Evolutionary conservation across 2,888 invertebrate species (phyloP), one percentile per base, ranked within the genome.

Genomic region (Pyrrhia umbra): DNA sequence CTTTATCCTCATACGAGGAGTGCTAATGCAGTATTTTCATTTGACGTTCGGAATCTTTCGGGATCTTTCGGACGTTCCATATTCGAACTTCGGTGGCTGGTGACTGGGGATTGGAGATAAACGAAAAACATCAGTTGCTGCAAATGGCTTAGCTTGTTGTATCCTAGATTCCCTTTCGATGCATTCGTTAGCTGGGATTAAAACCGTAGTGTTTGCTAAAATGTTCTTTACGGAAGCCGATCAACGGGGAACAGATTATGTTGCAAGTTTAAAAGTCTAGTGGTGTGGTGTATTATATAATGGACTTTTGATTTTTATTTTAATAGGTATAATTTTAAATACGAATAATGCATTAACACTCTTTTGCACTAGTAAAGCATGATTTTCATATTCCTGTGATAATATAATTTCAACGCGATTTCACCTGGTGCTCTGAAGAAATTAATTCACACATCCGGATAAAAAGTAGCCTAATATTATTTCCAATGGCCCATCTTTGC

Each of bases 111-210:
- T 59, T 46, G 50, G 63, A 67, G 68, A 77, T 77, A 76, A 80
- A 69, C 55, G 68, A 57, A 42, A 60, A 68, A 75, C 64, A 75
- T 68, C 68, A 55, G 49, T 54, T 57, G 55, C 40, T 46, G 51
- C 23, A 54, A 62, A 66, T 63, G 60, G 74, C 63, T 81, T 49
- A 74, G 71, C 49, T 67, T 56, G 55, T 71, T 79, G 72, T 77
- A 63, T 45, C 43, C 58, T 49, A 64, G 68, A 68, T 75, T 69
- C 69, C 47, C 45, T 50, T 61, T 72, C 62, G 63, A 64, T 77
- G 77, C 82, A 80, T 80, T 81, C 72, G 79, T 81, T 81, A 80
- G 47, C 57, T 13, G 18, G 50, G 46, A 73, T 70, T 61, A 73
- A 54, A 68, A 60, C 9, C 30, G 30, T 18, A 47, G 37, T 37